Conservation (phyloP, 2,797 vertebrate genomes). For the Nasua narica region DNA sequence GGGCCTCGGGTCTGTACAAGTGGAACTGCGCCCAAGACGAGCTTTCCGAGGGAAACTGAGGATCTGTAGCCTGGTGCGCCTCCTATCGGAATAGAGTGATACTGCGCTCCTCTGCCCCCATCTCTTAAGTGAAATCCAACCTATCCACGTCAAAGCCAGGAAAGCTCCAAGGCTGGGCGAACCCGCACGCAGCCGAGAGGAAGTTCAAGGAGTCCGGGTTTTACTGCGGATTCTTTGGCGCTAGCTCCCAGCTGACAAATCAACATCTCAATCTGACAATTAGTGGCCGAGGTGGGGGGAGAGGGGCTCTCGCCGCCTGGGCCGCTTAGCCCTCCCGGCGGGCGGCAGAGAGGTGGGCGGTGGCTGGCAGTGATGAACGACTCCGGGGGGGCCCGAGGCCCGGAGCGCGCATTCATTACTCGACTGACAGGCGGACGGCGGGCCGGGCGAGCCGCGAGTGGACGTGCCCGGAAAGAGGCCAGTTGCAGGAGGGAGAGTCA, state of each 20-base stretch:
- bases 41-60: not conserved
- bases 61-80: not conserved
- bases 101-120: not conserved
- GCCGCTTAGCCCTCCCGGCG: slow-evolving; percentile 38
- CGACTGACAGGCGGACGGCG: slow-evolving; percentile 75
- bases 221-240: slow-evolving; percentile 80
- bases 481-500: not conserved
- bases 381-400: slow-evolving; percentile 73
- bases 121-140: slow-evolving; percentile 24
- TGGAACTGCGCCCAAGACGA: not conserved
- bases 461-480: slow-evolving; percentile 60
- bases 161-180: slow-evolving; percentile 34
- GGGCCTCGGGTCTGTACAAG: not conserved
- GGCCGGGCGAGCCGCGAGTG: not conserved
- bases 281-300: slow-evolving; percentile 69
- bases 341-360: slow-evolving; percentile 76
- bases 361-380: slow-evolving; percentile 83
- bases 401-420: slow-evolving; percentile 85
- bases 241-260: slow-evolving; percentile 82
- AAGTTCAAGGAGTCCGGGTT: slow-evolving; percentile 63
- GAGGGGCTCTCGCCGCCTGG: slow-evolving; percentile 71
- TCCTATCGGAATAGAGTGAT: not conserved
- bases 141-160: not conserved
- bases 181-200: not conserved
- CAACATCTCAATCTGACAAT: slow-evolving; percentile 88